Evolutionary conservation across 92 coral and sea anemone genomes (phyloP).

Genomic region (Phenganax subtilis): DNA sequence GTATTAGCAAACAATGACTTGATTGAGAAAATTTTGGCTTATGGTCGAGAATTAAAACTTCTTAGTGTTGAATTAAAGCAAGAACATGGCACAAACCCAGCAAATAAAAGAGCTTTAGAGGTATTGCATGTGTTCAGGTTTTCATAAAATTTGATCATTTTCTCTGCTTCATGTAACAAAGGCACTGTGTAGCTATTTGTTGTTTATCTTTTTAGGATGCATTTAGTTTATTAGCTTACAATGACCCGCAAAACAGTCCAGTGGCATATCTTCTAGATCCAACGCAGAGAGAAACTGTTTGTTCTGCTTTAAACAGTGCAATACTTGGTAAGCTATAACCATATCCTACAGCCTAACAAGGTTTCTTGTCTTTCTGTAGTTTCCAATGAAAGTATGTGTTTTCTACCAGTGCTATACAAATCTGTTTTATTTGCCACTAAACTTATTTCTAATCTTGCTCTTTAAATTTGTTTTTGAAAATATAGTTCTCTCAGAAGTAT

Average conservation of each 20-base stretch:
- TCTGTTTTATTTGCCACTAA: no score
- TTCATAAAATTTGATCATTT: not conserved
- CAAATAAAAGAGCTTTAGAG: constrained; percentile 90
- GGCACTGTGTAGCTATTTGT: constrained; percentile 3
- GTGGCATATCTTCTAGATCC: constrained; percentile 87
- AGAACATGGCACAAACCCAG: constrained; percentile 90
- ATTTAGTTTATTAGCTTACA: constrained; percentile 90
- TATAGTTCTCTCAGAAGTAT: not conserved
- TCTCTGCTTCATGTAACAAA: not conserved
- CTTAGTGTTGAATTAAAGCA: constrained; percentile 80
- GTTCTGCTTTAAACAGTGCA: constrained; percentile 93
- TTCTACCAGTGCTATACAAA: no score
- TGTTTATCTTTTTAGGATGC: constrained; percentile 70
- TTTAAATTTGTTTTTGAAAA: not conserved
- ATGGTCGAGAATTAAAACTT: constrained; percentile 82
- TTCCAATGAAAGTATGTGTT: no score
- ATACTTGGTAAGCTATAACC: constrained; percentile 65
- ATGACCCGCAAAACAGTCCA: constrained; percentile 90
- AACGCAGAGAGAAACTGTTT: constrained; percentile 90
- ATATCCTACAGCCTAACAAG: not conserved
- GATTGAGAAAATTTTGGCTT: constrained; percentile 77
- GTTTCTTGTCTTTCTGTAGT: not conserved
- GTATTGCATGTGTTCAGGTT: constrained; percentile 18
- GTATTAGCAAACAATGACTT: constrained; percentile 62
- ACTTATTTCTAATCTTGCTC: not conserved